Evolutionary conservation across 2,113 vertebrate species (phyloP), one percentile per base, ranked within the genome.

Genomic region (Pelobates fuscus): DNA sequence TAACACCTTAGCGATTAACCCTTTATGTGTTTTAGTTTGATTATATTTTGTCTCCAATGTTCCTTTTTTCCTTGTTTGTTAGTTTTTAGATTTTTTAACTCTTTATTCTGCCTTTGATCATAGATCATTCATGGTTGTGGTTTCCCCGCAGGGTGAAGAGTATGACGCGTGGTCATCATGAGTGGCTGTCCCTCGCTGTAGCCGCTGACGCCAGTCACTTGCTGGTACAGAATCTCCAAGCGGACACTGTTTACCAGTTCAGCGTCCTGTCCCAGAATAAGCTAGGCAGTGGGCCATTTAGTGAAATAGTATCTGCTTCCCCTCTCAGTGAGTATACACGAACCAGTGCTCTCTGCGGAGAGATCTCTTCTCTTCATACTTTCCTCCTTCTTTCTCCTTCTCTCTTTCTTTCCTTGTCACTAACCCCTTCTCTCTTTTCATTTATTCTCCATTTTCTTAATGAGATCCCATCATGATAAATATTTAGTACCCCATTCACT

Each of bases 281-380:
- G 80, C 89, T 97, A 59, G 97, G 97, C 37, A 98, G 95, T 0
- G 96, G 96, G n/a, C 94, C 96, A 27, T 99, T 99, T 86, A 99
- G 96, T 49, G 93, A 96, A 84, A 98, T 99, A 0, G 76, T 95
- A 78, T 88, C 93, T 64, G 90, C 92, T 3, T 81, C 84, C 69
- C 96, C 96, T 5, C 86, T 90, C 84, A 92, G 97, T 98, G 61
- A 87, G 91, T 83, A n/a, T 1, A 0, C 2, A 12, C 3, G 23
- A 17, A 14, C 18, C 12, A 23, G 5, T n/a, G n/a, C n/a, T n/a
- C n/a, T n/a, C n/a, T n/a, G n/a, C n/a, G n/a, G n/a, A n/a, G n/a
- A 23, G 8, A 1, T 24, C 37, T n/a, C 21, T 11, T 29, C 6
- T 2, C 32, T 37, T 6, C 5, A 37, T 37, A 37, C 32, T 10